Conservation (phyloP, 2,797 vertebrate species). For the Rousettus madagascariensis region DNA sequence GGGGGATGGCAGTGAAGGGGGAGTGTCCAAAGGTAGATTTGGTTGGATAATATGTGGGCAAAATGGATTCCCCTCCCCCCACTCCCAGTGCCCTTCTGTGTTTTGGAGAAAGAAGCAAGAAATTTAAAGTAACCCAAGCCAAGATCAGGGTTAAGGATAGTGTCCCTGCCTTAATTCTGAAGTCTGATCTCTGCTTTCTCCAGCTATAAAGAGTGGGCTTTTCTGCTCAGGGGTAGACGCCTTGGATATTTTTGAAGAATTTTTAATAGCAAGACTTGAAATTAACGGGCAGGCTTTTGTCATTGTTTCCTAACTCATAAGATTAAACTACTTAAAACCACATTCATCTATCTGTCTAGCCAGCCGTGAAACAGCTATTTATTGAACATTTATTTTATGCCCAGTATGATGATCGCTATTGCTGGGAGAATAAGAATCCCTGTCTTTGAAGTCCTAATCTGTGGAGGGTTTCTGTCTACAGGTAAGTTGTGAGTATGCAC, state of each 20-base stretch:
- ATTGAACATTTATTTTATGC: neutral
- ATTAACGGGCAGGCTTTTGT: neutral
- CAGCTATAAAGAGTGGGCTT: neutral
- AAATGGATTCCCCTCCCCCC: neutral
- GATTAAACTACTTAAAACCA: neutral
- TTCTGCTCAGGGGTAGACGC: neutral
- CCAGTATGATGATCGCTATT: neutral
- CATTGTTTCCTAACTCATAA: neutral
- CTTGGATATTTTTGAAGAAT: neutral
- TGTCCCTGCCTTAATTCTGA: neutral
- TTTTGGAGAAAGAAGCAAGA: neutral
- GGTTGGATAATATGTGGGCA: neutral
- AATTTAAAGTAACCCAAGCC: neutral
- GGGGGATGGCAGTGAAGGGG: no score
- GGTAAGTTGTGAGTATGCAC: neutral
- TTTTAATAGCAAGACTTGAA: neutral
- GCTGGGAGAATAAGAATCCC: neutral
- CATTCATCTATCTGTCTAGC: neutral
- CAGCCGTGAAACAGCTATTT: neutral
- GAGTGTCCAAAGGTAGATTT: neutral
- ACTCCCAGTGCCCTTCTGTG: neutral
- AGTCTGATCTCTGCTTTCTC: neutral
- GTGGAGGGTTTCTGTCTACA: neutral
- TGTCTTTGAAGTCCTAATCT: neutral
- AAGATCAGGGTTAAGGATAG: neutral